Evolutionary conservation across 2,888 invertebrate genomes (phyloP), one percentile per base, ranked within the genome.

Genomic region (Digitonthophagus gazella): DNA sequence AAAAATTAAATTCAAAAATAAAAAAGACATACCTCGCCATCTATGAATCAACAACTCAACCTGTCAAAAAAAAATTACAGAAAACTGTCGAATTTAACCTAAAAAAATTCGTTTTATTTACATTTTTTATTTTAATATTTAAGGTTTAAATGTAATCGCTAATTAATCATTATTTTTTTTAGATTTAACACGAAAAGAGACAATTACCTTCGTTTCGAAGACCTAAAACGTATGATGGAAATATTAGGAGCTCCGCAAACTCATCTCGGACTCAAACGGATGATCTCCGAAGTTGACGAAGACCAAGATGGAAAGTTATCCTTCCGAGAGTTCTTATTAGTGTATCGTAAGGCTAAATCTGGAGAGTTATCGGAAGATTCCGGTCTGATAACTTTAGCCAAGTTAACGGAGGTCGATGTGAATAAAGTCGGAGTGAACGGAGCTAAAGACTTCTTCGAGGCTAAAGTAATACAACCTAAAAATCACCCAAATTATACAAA

Each of bases 191-290:
- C 91, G 72, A 93, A 93, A 57, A 89, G 87, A 73, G 97, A 98
- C 83, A 95, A 95, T 56, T 97, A 88, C 81, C 87, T 98, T 75
- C 95, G 96, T 82, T 84, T 98, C 73, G 89, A 89, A 19, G 97
- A 98, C 83, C 85, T 98, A 74, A 98, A 98, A 83, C 86, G 92
- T 19, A 97, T 97, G 96, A 97, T 97, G 97, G 98, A 98, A 83
- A 91, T 94, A 71, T 84, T 98, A 68, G 96, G 95, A 6, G 96
- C 95, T 1, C 97, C 98, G 11, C 98, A 98, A 84, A 98, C 98
- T 0, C 97, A 98, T 83, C 86, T 98, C 67, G 95, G 95, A 0
- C 87, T 98, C 19, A 98, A 98, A 82, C 91, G 91, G 54, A 97
- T 98, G 96, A 98, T 98, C 78, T 88, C 92, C 71, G 95, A 95